These are phyloP conservation scores for Orchestia grillus DNA, from an alignment of 1,140 invertebrate species.

Conservation along the genomic window DNA sequence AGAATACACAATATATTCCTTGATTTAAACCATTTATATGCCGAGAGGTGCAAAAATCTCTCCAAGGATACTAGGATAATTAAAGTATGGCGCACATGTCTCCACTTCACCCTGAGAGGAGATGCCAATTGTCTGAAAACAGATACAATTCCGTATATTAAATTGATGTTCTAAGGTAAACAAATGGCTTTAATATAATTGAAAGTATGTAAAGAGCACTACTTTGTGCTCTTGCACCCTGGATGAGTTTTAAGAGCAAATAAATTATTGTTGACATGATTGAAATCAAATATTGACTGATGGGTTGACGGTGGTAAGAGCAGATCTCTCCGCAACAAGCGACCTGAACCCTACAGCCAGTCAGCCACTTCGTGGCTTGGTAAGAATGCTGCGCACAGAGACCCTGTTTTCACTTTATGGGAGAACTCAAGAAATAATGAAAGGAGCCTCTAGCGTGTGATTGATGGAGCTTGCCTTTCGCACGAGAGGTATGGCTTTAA, in stretches of 20 bases:
- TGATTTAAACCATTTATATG: neutral
- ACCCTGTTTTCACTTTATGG: constrained; percentile 30
- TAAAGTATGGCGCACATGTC: constrained; percentile 35
- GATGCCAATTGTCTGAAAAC: constrained; percentile 52
- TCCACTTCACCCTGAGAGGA: neutral
- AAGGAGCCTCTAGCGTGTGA: neutral
- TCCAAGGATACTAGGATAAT: constrained; percentile 31
- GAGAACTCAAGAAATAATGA: constrained; percentile 4
- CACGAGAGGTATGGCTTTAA: neutral
- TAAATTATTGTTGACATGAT: constrained; percentile 28
- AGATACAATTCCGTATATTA: neutral
- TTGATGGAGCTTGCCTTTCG: neutral
- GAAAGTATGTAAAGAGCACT: neutral
- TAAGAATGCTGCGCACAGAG: neutral
- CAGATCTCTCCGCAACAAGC: constrained; percentile 31
- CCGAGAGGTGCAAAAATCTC: neutral
- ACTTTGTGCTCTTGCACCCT: neutral
- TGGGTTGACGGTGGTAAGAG: constrained; percentile 4
- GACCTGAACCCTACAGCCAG: constrained; percentile 32
- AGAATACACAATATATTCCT: neutral
- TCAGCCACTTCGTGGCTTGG: constrained; percentile 36
- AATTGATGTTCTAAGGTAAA: neutral
- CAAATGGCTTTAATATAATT: neutral
- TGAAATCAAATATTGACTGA: constrained; percentile 45
- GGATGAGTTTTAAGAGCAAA: neutral